A percentile compares a stretch with the other conserved stretches of the same genome.
Evolutionary conservation across 2,888 invertebrate genomes (phyloP).

Genomic region (Nomada hirtipes): DNA sequence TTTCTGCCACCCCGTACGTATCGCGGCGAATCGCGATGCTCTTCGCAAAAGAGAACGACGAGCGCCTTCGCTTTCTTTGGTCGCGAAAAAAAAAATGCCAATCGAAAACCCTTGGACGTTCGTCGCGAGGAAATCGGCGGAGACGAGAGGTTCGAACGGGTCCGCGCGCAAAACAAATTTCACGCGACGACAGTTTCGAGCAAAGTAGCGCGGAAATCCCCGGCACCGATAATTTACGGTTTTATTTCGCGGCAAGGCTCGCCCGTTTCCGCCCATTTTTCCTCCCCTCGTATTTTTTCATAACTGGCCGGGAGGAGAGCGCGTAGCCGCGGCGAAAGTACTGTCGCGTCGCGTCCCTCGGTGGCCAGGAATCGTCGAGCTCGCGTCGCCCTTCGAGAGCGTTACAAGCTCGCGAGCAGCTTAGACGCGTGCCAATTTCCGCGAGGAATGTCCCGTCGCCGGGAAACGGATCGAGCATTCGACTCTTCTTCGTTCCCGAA

Average conservation of each 20-base stretch:
- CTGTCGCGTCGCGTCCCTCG: slow-evolving; percentile 40
- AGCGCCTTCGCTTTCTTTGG: neutral
- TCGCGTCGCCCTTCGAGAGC: neutral
- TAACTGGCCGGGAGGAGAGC: slow-evolving; percentile 65
- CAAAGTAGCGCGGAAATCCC: slow-evolving; percentile 48
- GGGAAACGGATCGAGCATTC: neutral
- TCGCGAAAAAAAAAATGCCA: neutral
- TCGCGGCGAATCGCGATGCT: neutral
- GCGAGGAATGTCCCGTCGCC: neutral
- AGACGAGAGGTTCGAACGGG: neutral
- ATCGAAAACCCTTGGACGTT: too few species aligned
- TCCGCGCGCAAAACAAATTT: neutral
- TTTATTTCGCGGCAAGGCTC: slow-evolving; percentile 61
- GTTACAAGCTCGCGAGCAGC: neutral
- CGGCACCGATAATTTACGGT: slow-evolving; percentile 59
- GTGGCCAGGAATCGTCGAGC: too few species aligned
- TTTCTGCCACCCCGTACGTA: slow-evolving; percentile 59
- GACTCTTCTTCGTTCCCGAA: neutral
- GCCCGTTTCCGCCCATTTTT: slow-evolving; percentile 60
- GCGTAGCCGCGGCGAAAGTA: slow-evolving; percentile 60
- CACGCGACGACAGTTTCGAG: neutral
- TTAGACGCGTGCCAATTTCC: neutral
- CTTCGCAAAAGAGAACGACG: too few species aligned
- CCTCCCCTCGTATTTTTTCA: slow-evolving; percentile 75
- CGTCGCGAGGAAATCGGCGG: neutral